phyloP scores from a whole-genome alignment of 2,113 vertebrate genomes.

The Microtus richardsoni region DNA sequence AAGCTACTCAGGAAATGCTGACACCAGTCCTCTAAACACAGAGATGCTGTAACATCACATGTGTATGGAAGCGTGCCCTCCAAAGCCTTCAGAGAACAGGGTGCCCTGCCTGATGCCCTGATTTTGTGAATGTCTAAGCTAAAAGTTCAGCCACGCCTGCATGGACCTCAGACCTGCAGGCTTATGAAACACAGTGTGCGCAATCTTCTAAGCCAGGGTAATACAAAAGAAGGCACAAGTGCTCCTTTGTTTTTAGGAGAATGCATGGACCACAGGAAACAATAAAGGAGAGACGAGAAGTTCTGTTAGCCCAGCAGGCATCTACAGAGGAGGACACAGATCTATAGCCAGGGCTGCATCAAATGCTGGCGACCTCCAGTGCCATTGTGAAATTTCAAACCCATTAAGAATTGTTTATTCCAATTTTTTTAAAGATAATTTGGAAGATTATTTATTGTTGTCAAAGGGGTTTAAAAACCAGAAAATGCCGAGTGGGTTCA shows the following conservation, averaged over 20 bases:
- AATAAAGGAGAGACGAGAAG: background rate
- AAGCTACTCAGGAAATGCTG: background rate
- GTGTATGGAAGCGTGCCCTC: background rate
- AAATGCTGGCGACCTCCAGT: background rate
- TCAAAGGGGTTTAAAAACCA: background rate
- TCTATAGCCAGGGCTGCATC: background rate
- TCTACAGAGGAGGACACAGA: background rate
- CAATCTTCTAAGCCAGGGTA: background rate
- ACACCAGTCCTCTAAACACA: background rate
- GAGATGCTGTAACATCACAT: background rate
- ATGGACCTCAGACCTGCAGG: background rate
- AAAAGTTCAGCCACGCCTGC: background rate
- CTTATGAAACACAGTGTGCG: background rate
- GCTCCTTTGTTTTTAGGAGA: background rate
- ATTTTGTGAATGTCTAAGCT: background rate
- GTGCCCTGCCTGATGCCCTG: background rate
- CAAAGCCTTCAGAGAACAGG: background rate
- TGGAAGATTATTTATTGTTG: background rate
- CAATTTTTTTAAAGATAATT: background rate
- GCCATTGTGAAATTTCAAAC: background rate
- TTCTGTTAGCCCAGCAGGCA: background rate
- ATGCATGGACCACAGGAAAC: background rate
- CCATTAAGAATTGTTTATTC: background rate
- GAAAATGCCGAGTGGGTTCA: background rate
- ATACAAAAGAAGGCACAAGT: background rate